Percentiles rank a stretch among this genome's conserved stretches.
Evolutionary conservation across 2,113 vertebrate genomes (phyloP).

Genomic region (Pedionomus torquatus): DNA sequence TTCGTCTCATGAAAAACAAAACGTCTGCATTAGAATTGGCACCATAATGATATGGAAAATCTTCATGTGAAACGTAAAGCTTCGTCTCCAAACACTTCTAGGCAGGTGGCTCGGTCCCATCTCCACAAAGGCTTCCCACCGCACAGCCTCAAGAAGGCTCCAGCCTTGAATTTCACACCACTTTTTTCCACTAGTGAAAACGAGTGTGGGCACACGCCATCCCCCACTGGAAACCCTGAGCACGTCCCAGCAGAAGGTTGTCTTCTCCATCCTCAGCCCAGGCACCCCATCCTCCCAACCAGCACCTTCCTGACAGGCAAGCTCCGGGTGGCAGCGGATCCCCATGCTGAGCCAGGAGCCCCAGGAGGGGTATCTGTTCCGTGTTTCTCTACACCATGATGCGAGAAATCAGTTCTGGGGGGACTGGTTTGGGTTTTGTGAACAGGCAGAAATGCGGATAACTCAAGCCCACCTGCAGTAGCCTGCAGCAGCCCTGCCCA

Average conservation of each 20-base stretch:
- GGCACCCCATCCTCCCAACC: not conserved
- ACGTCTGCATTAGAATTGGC: not conserved
- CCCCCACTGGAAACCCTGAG: not conserved
- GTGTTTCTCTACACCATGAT: not conserved
- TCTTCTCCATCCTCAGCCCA: not conserved
- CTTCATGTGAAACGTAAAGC: not conserved
- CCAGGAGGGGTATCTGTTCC: fast-evolving
- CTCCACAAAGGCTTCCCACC: not conserved
- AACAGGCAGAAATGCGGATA: not conserved
- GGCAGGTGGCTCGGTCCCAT: not conserved
- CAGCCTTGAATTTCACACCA: not conserved
- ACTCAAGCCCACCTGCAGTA: not conserved
- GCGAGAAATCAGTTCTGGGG: not conserved
- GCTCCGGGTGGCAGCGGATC: not conserved
- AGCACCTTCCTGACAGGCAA: not conserved
- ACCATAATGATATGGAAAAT: not conserved
- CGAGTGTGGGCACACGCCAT: not conserved
- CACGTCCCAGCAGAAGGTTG: not conserved
- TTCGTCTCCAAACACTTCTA: not conserved
- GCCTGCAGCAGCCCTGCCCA: not conserved
- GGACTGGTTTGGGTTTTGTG: not conserved
- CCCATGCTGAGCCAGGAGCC: not conserved
- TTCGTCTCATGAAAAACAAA: not conserved
- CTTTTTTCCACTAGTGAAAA: not conserved
- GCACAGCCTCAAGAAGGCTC: not conserved